Evolutionary conservation across 2,888 invertebrate genomes (phyloP).

Genomic region (Tetragonisca angustula): DNA sequence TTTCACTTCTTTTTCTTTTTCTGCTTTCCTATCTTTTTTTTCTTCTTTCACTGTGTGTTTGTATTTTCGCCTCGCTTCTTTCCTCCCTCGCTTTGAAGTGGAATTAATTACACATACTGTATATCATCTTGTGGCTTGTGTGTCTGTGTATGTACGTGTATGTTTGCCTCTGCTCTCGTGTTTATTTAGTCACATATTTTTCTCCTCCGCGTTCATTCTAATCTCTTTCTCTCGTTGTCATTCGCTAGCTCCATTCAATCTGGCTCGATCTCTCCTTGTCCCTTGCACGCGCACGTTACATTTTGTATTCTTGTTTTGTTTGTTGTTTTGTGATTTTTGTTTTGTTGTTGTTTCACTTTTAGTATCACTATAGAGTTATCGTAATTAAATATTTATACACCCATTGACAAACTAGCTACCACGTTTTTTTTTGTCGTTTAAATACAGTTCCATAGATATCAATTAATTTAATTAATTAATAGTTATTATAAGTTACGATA

Average conservation of each 20-base stretch:
- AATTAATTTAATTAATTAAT: conserved; percentile 83
- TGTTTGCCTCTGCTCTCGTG: not conserved
- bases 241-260: conserved; percentile 16
- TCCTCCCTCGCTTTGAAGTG: conserved; percentile 37
- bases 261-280: conserved; percentile 24
- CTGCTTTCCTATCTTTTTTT: not conserved
- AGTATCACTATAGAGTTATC: conserved; percentile 76
- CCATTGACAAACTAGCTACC: conserved; percentile 83
- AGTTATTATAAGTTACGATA: conserved; percentile 82
- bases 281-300: conserved; percentile 12
- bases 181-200: conserved; percentile 20
- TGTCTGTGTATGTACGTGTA: conserved; percentile 46
- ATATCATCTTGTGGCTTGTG: conserved; percentile 49
- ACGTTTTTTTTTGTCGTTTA: conserved; percentile 81
- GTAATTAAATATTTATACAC: conserved; percentile 83
- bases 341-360: conserved; percentile 51
- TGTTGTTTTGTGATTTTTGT: not conserved
- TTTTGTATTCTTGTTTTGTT: conserved; percentile 7
- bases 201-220: not conserved
- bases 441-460: conserved; percentile 82
- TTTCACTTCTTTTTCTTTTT: conserved; percentile 23
- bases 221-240: conserved; percentile 15
- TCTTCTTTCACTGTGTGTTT: not conserved
- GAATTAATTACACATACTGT: conserved; percentile 63
- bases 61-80: conserved; percentile 14